Evolutionary conservation across 2,888 invertebrate species (phyloP), one percentile per base, ranked within the genome.

Genomic region (Cryptosula pallasiana): DNA sequence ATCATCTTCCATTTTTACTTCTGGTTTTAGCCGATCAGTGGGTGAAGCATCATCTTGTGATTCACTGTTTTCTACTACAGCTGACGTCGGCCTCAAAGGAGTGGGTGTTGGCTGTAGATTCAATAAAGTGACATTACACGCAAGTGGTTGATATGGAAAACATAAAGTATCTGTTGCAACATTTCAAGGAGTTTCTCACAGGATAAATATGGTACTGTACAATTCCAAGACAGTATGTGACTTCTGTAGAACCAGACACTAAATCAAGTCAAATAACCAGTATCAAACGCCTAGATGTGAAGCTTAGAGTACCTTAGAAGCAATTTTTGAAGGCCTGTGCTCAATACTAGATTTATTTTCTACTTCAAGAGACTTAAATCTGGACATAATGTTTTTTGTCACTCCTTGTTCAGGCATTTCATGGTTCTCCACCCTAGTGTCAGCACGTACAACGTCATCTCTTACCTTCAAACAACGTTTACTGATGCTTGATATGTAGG

Each of bases 31-130:
- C 3, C n/a, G 32, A 32, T 34, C 32, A 25, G 32, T 5, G 25
- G 27, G 1, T 20, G 63, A 27, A 27, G 34, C 29, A 25, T 63
- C 63, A n/a, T 63, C 32, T 5, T 9, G 2, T 63, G 63, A 32
- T 23, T 57, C 57, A 25, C 57, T 57, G 16, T n/a, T 23, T 23
- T 13, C 25, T 13, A 23, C 57, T 57, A 25, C 57, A 29, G 27
- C 63, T 63, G 63, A 63, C 13, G 63, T 3, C 27, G 63, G 29
- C 27, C 63, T 25, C 27, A 63, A 32, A n/a, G 63, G 63, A 32
- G 63, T 63, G n/a, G 63, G 63, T 29, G 63, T 63, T 27, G 63
- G 63, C 63, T 63, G 27, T n/a, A 63, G 32, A 63, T 63, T 63
- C n/a, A n/a, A n/a, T n/a, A n/a, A n/a, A n/a, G n/a, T n/a, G n/a